Conservation (phyloP, 2,113 vertebrate genomes). For the Aleadryas rufinucha region DNA sequence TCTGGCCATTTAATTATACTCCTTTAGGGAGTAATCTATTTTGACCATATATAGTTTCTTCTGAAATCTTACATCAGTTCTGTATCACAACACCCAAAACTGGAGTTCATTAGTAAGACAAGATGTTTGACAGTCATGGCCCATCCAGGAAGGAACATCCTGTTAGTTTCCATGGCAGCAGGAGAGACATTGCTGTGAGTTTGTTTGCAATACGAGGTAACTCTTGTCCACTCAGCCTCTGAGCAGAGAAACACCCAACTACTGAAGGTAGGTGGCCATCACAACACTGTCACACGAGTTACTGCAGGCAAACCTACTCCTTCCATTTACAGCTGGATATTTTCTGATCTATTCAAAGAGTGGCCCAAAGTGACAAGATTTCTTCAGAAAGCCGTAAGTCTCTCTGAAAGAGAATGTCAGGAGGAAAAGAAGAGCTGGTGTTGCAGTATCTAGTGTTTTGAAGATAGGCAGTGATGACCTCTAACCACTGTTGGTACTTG, state of each 20-base stretch:
- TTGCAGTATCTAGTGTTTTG: neutral
- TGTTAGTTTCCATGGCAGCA: neutral
- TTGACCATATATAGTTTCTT: neutral
- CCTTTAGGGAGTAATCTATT: neutral
- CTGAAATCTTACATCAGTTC: neutral
- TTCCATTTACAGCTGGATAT: neutral
- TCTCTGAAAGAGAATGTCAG: neutral
- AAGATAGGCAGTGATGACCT: neutral
- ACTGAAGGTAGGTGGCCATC: neutral
- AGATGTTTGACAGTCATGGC: neutral
- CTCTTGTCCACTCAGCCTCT: neutral
- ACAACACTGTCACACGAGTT: neutral
- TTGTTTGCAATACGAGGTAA: neutral
- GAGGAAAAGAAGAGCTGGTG: neutral
- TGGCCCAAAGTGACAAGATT: accelerated
- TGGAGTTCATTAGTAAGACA: neutral
- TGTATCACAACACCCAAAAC: neutral
- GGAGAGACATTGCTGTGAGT: accelerated
- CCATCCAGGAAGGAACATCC: neutral
- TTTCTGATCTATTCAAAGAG: neutral
- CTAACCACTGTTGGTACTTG: neutral
- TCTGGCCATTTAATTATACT: neutral
- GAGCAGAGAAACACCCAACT: neutral
- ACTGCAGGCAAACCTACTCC: neutral
- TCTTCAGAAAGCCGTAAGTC: neutral